Conservation (phyloP, 2,797 vertebrate genomes). For the Rhodeus uyekii region DNA sequence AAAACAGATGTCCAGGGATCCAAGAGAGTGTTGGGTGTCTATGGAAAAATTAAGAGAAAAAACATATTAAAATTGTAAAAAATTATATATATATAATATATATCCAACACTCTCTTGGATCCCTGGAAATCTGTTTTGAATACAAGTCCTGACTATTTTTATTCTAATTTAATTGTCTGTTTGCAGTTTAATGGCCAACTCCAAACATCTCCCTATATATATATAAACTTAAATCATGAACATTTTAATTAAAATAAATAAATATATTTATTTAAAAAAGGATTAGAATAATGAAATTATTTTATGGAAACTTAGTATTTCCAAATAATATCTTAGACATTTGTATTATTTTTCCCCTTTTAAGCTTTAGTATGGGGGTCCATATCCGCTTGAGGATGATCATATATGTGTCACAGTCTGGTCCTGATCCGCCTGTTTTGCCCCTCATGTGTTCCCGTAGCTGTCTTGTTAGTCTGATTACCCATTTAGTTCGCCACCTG, state of each 20-base stretch:
- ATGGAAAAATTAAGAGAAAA: not conserved
- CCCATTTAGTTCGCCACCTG: too few relatives aligned
- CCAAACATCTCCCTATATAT: not conserved
- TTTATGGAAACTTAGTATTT: not conserved
- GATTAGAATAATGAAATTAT: not conserved
- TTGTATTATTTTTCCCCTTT: not conserved
- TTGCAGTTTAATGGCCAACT: not conserved
- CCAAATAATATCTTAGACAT: not conserved
- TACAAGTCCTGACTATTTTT: not conserved
- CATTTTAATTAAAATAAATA: not conserved
- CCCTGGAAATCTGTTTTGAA: not conserved
- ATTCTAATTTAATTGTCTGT: not conserved
- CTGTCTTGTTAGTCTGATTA: too few relatives aligned
- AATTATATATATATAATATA: too few relatives aligned
- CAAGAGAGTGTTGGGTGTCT: not conserved
- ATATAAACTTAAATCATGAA: not conserved
- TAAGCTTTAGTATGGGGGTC: not conserved
- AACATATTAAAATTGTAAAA: too few relatives aligned
- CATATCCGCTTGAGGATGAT: too few relatives aligned
- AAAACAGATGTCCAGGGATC: not conserved
- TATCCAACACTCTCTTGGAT: not conserved
- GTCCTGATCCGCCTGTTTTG: too few relatives aligned
- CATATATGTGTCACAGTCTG: too few relatives aligned
- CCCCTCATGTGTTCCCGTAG: too few relatives aligned
- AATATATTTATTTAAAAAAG: not conserved